Evolutionary conservation across 2,888 invertebrate genomes (phyloP).

Genomic region (Hydropsyche betteni): DNA sequence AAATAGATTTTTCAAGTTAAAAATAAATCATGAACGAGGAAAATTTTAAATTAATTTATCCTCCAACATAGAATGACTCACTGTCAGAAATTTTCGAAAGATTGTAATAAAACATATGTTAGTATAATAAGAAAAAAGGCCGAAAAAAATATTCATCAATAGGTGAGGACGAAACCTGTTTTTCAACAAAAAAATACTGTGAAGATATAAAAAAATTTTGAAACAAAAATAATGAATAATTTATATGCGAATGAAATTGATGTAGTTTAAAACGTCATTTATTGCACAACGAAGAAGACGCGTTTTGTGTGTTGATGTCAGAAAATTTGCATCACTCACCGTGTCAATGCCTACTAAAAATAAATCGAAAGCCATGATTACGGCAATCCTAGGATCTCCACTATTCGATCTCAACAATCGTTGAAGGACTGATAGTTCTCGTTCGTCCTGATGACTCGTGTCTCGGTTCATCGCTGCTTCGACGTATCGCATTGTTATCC

Average conservation of each 20-base stretch:
- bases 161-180: too few relatives aligned
- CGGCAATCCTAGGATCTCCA: slow-evolving; percentile 70
- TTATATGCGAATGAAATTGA: too few relatives aligned
- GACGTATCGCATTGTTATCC: slow-evolving; percentile 72
- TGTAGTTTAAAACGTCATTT: too few relatives aligned
- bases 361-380: slow-evolving; percentile 77
- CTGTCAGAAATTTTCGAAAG: too few relatives aligned
- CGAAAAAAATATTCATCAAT: too few relatives aligned
- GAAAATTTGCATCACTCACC: slow-evolving; percentile 58
- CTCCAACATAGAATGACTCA: too few relatives aligned
- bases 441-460: slow-evolving; percentile 41
- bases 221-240: too few relatives aligned
- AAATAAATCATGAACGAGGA: not conserved
- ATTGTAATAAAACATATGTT: too few relatives aligned
- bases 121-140: too few relatives aligned
- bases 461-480: slow-evolving; percentile 64
- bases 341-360: slow-evolving; percentile 85
- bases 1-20: not conserved
- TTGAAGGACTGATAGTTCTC: slow-evolving; percentile 69
- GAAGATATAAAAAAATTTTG: too few relatives aligned
- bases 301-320: slow-evolving; percentile 1
- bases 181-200: too few relatives aligned
- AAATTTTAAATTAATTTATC: too few relatives aligned
- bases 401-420: slow-evolving; percentile 68
- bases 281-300: not conserved